Conservation (phyloP, 2,113 vertebrate species). For the Vicugna pacos region DNA sequence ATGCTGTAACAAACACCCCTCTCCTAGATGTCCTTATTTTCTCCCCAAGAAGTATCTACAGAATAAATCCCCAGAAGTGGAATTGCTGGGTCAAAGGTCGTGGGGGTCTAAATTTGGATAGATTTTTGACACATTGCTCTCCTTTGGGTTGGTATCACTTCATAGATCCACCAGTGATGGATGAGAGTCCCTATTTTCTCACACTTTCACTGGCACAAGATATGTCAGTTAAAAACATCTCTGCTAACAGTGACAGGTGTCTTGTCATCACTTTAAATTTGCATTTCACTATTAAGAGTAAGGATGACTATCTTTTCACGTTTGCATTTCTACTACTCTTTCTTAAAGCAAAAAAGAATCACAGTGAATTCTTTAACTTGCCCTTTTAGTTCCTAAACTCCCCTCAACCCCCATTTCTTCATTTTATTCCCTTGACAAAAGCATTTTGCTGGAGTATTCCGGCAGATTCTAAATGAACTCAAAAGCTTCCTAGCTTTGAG, state of each 20-base stretch:
- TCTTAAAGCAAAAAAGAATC: constrained; percentile 40
- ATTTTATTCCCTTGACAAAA: constrained; percentile 54
- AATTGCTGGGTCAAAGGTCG: neutral
- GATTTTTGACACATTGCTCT: neutral
- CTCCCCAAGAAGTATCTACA: neutral
- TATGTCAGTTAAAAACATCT: neutral
- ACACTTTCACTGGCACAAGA: neutral
- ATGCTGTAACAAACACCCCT: neutral
- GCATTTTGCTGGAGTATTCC: constrained; percentile 44
- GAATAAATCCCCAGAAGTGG: constrained; percentile 4
- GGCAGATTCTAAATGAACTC: constrained; percentile 60
- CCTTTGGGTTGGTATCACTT: neutral
- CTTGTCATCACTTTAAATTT: constrained; percentile 16
- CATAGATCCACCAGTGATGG: neutral
- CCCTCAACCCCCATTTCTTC: neutral
- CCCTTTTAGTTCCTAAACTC: constrained; percentile 8
- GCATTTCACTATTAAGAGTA: constrained; percentile 19
- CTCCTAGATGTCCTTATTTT: neutral
- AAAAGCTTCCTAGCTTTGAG: constrained; percentile 46
- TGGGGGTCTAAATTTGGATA: neutral
- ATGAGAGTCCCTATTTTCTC: neutral
- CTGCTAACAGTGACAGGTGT: neutral
- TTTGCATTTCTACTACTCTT: constrained; percentile 38
- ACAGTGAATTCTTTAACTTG: constrained; percentile 29
- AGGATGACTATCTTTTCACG: neutral